Evolutionary conservation across 2,113 vertebrate species (phyloP).

Genomic region (Paracanthobrama guichenoti): DNA sequence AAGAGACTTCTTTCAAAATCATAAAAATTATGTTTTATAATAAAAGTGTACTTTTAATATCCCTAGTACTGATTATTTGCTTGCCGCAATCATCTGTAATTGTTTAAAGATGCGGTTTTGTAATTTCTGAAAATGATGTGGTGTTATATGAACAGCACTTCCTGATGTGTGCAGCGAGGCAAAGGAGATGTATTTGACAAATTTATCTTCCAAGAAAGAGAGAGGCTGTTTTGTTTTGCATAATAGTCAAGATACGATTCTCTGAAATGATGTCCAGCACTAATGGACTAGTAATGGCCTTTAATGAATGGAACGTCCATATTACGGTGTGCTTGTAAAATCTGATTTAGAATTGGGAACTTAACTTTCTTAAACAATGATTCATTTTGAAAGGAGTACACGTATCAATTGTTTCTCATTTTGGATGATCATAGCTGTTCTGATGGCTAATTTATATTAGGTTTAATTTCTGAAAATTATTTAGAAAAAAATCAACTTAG

Average conservation of each 20-base stretch:
- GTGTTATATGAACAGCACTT: neutral
- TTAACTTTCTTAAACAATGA: neutral
- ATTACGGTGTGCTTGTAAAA: neutral
- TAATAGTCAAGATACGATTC: neutral
- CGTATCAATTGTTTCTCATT: neutral
- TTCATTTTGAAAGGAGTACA: neutral
- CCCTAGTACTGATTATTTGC: neutral
- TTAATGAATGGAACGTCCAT: slow-evolving; percentile 1
- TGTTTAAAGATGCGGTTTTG: neutral
- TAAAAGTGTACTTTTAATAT: neutral
- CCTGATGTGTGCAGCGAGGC: neutral
- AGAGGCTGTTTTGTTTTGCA: neutral
- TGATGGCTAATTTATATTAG: neutral
- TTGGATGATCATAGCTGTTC: neutral
- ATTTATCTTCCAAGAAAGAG: slow-evolving; percentile 2
- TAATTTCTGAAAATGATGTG: neutral
- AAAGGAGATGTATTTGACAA: neutral
- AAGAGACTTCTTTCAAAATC: neutral
- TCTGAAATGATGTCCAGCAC: neutral
- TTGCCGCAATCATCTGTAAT: neutral
- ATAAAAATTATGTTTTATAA: neutral
- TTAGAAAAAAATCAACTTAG: neutral
- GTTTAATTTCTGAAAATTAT: neutral
- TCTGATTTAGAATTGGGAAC: slow-evolving; percentile 24
- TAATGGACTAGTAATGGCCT: slow-evolving; percentile 15